Evolutionary conservation across 2,888 invertebrate genomes (phyloP).

Genomic region (Trisateles emortualis): DNA sequence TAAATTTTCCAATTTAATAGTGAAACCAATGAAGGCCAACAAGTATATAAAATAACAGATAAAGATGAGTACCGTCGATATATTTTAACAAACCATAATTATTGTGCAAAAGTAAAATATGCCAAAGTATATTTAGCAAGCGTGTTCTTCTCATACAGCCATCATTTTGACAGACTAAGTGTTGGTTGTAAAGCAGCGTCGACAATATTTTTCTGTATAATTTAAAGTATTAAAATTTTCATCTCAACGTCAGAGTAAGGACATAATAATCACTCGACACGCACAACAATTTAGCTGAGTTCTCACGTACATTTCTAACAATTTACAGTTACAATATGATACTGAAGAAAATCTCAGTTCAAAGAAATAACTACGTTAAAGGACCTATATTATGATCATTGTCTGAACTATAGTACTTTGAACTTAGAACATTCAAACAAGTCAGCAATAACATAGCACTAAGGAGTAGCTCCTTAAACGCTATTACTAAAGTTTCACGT

Average conservation of each 20-base stretch:
- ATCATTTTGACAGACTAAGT: slow-evolving; percentile 64
- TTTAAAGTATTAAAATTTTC: slow-evolving; percentile 61
- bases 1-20: slow-evolving; percentile 22
- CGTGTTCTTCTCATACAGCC: slow-evolving; percentile 53
- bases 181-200: slow-evolving; percentile 57
- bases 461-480: slow-evolving; percentile 20
- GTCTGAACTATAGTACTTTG: slow-evolving; percentile 6
- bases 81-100: slow-evolving; percentile 42
- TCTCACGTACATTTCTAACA: slow-evolving; percentile 9
- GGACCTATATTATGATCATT: slow-evolving; percentile 3
- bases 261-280: slow-evolving; percentile 62
- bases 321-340: slow-evolving; percentile 1
- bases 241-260: slow-evolving; percentile 51
- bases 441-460: slow-evolving; percentile 17
- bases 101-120: slow-evolving; percentile 49
- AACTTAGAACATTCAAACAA: slow-evolving; percentile 27
- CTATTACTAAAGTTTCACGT: slow-evolving; percentile 13
- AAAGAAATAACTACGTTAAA: not conserved
- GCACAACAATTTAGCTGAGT: slow-evolving; percentile 41
- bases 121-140: slow-evolving; percentile 51
- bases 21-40: slow-evolving; percentile 37
- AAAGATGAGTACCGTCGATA: slow-evolving; percentile 27
- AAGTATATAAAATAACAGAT: slow-evolving; percentile 36
- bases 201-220: slow-evolving; percentile 64
- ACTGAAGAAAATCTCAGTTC: not conserved